Conservation (phyloP, 2,797 vertebrate genomes). For the Balearica regulorum region DNA sequence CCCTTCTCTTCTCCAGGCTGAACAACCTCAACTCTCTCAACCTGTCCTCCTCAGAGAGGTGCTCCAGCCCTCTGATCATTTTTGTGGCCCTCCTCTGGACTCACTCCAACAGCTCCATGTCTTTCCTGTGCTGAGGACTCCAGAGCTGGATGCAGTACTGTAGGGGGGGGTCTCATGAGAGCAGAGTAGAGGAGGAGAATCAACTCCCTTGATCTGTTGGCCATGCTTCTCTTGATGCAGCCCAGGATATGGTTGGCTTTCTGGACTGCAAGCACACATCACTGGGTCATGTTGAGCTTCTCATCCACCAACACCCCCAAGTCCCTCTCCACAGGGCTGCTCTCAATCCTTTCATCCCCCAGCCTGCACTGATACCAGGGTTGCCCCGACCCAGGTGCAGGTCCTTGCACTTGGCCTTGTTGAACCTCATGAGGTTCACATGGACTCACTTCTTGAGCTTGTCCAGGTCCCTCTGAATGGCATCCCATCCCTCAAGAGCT, state of each 20-base stretch:
- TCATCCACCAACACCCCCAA: too few relatives aligned
- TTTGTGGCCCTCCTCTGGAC: neutral
- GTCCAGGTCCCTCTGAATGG: neutral
- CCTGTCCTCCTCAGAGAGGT: neutral
- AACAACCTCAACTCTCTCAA: neutral
- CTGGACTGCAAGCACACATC: neutral
- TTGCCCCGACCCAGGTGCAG: too few relatives aligned
- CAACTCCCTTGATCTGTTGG: neutral
- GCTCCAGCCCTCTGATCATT: neutral
- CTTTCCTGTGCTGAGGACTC: neutral
- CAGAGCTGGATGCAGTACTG: neutral
- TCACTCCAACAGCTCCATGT: accelerated
- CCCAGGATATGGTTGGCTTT: neutral
- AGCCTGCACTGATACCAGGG: too few relatives aligned
- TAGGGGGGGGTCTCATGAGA: neutral
- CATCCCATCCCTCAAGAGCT: neutral
- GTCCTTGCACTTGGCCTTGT: too few relatives aligned
- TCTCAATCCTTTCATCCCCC: too few relatives aligned
- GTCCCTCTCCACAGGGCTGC: too few relatives aligned
- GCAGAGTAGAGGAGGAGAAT: neutral
- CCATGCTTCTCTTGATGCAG: neutral
- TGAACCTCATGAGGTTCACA: neutral
- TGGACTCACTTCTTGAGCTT: neutral
- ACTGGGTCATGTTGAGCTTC: too few relatives aligned
- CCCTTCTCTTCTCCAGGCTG: too few relatives aligned